phyloP scores from a whole-genome alignment of 1,140 invertebrate species.

The Drosophila truncata region DNA sequence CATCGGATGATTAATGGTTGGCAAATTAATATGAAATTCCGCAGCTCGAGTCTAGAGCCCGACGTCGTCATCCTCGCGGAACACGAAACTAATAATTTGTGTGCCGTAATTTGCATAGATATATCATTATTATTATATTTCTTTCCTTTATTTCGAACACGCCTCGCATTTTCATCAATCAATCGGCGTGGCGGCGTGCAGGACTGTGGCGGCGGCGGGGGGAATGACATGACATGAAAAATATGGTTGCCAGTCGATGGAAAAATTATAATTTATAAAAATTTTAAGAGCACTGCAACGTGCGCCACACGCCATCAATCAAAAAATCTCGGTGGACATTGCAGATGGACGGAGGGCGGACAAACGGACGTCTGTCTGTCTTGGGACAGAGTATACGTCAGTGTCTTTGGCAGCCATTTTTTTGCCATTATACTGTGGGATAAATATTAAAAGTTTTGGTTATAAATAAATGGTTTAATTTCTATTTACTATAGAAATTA shows the following conservation, averaged over 20 bases:
- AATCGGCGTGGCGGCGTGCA: slow-evolving; percentile 40
- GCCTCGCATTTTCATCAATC: slow-evolving; percentile 81
- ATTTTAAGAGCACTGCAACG: slow-evolving; percentile 73
- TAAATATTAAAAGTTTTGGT: not conserved
- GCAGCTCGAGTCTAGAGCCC: slow-evolving; percentile 6
- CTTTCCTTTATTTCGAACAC: slow-evolving; percentile 58
- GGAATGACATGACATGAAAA: slow-evolving; percentile 71
- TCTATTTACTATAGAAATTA: no score
- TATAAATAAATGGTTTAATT: not conserved
- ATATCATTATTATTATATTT: slow-evolving; percentile 81
- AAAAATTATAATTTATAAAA: slow-evolving; percentile 82
- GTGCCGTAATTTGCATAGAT: slow-evolving; percentile 78
- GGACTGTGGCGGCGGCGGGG: slow-evolving; percentile 4
- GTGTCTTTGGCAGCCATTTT: not conserved
- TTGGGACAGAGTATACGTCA: slow-evolving; percentile 15
- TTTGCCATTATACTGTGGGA: not conserved
- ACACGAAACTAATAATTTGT: slow-evolving; percentile 78
- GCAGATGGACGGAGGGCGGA: slow-evolving; percentile 24
- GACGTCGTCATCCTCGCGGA: slow-evolving; percentile 34
- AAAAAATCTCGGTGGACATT: slow-evolving; percentile 68
- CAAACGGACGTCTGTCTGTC: slow-evolving; percentile 36
- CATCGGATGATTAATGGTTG: slow-evolving; percentile 70
- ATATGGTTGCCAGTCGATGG: slow-evolving; percentile 71
- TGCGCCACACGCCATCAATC: slow-evolving; percentile 74
- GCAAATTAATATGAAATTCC: slow-evolving; percentile 74